Conservation (phyloP, 2,888 invertebrate genomes). For the Leptopilina drosophilae region DNA sequence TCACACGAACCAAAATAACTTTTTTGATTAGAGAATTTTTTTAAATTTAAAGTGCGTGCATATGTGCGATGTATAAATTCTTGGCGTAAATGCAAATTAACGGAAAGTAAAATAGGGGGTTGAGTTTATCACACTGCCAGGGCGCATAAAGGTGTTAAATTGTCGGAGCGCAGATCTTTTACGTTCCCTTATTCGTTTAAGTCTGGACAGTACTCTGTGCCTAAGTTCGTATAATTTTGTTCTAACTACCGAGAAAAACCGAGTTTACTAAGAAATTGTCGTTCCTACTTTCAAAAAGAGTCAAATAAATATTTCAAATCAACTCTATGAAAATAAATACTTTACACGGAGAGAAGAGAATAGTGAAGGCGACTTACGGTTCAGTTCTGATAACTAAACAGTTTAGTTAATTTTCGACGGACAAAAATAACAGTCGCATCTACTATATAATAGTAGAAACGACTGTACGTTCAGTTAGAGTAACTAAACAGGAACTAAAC, state of each 20-base stretch:
- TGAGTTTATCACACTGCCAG: conserved; percentile 53
- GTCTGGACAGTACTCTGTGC: conserved; percentile 65
- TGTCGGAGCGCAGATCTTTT: conserved; percentile 60
- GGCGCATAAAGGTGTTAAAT: conserved; percentile 59
- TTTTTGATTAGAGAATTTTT: background rate
- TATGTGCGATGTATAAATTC: conserved; percentile 44
- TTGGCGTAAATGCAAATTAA: conserved; percentile 48
- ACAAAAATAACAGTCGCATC: too few relatives aligned
- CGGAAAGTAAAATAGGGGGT: conserved; percentile 46
- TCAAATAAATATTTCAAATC: background rate
- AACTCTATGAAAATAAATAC: background rate
- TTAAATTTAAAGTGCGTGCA: background rate
- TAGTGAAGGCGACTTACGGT: too few relatives aligned
- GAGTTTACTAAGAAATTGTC: conserved; percentile 67
- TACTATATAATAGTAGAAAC: too few relatives aligned
- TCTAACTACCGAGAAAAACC: conserved; percentile 68
- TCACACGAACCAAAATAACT: background rate
- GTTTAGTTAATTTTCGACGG: too few relatives aligned
- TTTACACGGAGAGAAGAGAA: too few relatives aligned
- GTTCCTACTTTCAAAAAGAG: conserved; percentile 5
- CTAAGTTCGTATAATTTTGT: conserved; percentile 73
- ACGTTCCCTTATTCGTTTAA: conserved; percentile 68
- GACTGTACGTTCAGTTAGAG: too few relatives aligned
- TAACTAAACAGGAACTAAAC: too few relatives aligned
- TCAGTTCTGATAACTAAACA: too few relatives aligned